Base-by-base conservation (phyloP, 2,113 vertebrate species). In the Hemiprocne comata region DNA sequence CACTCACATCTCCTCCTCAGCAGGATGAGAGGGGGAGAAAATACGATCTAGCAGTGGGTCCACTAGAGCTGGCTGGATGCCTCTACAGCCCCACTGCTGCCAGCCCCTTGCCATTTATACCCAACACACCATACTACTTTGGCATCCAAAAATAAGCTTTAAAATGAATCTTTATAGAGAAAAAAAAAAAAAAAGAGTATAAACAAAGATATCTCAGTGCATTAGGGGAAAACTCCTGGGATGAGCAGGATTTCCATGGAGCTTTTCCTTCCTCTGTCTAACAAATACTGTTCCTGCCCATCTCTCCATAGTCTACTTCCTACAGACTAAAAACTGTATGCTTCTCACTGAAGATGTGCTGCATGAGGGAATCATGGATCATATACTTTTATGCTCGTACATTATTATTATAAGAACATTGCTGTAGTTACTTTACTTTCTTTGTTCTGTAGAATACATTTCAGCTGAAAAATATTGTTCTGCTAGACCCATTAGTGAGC, bases 361-460 rank as follows among this genome's bases (percentile, higher is more conserved):
- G 10, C 50, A 70, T 20, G 33, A 77, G 42, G 11, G 21, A 84
- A 80, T 77, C 17, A 33, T 15, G 18, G 55, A 83, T 76, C 60
- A 70, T 65, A 67, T 50, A 46, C 9, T 66, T 89, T 79, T 66
- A 54, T 44, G 24, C 58, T 48, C 46, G 33, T 46, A 17, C 40
- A 42, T 24, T 69, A 42, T 57, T 31, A 55, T 55, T 55, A 55
- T 55, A 44, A 44, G 44, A 18, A 16, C 44, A 46, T 46, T 46
- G 17, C 44, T 46, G 44, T 16, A 46, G 42, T 87, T 64, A 76
- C 18, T 84, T 73, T 79, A 80, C 44, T 69, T 85, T 85, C 50
- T 81, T 96, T 91, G 73, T 89, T 92, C n/a, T 65, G 33, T n/a
- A 38, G 54, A 92, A 90, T 66, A 36, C 31, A 88, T 50, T 94